phyloP scores from a whole-genome alignment of 1,140 invertebrate species.

The Neodiprion pinetum region DNA sequence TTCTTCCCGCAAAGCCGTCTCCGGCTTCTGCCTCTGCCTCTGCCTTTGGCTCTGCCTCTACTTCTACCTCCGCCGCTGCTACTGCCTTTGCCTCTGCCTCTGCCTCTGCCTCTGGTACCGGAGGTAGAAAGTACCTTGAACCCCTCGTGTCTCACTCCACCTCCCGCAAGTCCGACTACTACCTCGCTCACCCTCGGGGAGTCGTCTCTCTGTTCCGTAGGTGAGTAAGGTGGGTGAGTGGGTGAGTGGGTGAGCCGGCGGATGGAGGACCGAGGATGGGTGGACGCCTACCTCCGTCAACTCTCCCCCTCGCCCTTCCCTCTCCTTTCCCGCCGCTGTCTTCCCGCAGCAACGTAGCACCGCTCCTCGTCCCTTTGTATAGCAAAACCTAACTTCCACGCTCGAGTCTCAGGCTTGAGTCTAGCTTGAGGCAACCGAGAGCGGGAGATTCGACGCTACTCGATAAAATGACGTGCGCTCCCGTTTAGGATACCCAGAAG shows the following conservation, averaged over 20 bases:
- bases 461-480: conserved; percentile 2
- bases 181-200: not conserved
- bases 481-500: not conserved
- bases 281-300: conserved; percentile 1
- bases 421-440: conserved; percentile 5
- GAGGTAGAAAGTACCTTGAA: conserved; percentile 42
- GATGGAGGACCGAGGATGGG: conserved; percentile 9
- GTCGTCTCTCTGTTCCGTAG: conserved; percentile 2
- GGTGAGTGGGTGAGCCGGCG: conserved; percentile 8
- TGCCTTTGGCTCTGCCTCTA: conserved; percentile 37
- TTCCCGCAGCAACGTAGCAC: conserved; percentile 1
- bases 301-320: conserved; percentile 1
- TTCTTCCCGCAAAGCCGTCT: conserved; percentile 40
- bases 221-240: conserved; percentile 6
- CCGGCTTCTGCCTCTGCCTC: conserved; percentile 36
- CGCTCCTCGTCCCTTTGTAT: conserved; percentile 9
- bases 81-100: conserved; percentile 39
- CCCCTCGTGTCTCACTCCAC: conserved; percentile 26
- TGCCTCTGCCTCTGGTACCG: conserved; percentile 37
- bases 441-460: conserved; percentile 8
- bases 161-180: not conserved
- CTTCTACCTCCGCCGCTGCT: conserved; percentile 37
- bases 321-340: not conserved
- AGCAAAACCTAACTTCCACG: conserved; percentile 15
- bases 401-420: not conserved